A percentile compares a stretch with the other conserved stretches of the same genome.
phyloP scores from a whole-genome alignment of 2,113 vertebrate species.

The Irena cyanogastra region DNA sequence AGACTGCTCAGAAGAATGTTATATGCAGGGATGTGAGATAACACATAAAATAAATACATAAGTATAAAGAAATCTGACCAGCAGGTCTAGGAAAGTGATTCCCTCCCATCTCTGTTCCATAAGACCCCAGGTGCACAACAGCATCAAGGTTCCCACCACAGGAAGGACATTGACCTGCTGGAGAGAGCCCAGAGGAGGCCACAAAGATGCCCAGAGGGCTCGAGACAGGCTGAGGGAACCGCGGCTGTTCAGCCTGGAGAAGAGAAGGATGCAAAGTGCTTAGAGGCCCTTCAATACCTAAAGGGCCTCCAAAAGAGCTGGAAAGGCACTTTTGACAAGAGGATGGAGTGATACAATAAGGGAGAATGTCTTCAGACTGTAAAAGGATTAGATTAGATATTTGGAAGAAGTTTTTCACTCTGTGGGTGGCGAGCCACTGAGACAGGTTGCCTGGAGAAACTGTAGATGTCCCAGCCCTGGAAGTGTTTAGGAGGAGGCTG shows the following conservation, averaged over 20 bases:
- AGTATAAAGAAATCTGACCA: neutral
- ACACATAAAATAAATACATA: too few species aligned
- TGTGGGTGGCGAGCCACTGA: rapidly evolving
- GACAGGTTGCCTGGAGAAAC: neutral
- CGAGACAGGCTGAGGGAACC: neutral
- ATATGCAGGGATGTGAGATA: neutral
- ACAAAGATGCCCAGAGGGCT: neutral
- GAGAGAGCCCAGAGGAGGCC: neutral
- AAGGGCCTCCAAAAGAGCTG: neutral
- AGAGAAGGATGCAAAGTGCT: too few species aligned
- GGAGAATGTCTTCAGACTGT: neutral
- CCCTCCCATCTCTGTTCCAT: rapidly evolving
- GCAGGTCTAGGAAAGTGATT: neutral
- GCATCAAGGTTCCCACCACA: neutral
- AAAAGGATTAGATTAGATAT: neutral
- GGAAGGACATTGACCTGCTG: neutral
- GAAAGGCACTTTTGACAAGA: neutral
- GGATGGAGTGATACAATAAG: rapidly evolving
- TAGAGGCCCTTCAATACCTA: neutral
- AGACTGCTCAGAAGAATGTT: neutral
- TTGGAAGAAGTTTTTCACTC: neutral
- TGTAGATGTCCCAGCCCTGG: neutral
- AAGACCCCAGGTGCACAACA: neutral
- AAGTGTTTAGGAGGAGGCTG: neutral
- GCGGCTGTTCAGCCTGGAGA: neutral